These are phyloP conservation scores for Lepidurus arcticus DNA, from an alignment of 1,140 invertebrate genomes.

Conservation along the genomic window DNA sequence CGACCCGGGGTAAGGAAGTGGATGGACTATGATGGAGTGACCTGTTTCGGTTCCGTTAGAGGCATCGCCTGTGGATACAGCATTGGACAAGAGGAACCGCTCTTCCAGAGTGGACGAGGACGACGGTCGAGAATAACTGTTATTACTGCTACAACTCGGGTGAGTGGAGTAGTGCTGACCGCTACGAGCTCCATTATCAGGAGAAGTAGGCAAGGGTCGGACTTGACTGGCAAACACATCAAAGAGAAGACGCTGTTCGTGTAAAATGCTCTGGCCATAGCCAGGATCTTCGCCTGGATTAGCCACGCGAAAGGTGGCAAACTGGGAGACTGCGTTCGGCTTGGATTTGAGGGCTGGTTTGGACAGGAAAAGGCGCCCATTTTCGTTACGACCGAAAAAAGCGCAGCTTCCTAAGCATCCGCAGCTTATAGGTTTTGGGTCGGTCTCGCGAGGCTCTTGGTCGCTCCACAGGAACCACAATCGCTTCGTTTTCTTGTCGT, in stretches of 20 bases:
- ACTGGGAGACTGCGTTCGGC: neutral
- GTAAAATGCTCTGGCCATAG: conserved; percentile 88
- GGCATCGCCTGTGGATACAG: neutral
- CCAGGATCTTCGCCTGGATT: conserved; percentile 63
- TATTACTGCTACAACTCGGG: neutral
- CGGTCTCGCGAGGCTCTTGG: conserved; percentile 48
- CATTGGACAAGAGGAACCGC: neutral
- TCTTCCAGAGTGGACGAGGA: neutral
- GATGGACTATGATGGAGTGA: neutral
- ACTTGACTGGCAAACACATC: conserved; percentile 53
- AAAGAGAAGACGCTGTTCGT: conserved; percentile 80
- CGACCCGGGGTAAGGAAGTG: neutral
- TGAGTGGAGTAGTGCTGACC: neutral
- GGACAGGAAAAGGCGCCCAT: conserved; percentile 77
- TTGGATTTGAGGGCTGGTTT: neutral
- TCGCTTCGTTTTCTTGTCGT: conserved; percentile 80
- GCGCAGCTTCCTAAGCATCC: conserved; percentile 90
- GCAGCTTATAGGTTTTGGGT: conserved; percentile 54
- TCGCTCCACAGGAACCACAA: conserved; percentile 89
- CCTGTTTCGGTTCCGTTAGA: neutral
- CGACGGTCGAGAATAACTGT: neutral
- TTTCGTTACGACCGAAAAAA: conserved; percentile 87
- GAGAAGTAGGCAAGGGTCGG: neutral
- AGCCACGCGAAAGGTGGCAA: conserved; percentile 46
- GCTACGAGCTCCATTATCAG: neutral